Evolutionary conservation across 1,140 invertebrate species (phyloP).

Genomic region (Armadillidium nasatum): DNA sequence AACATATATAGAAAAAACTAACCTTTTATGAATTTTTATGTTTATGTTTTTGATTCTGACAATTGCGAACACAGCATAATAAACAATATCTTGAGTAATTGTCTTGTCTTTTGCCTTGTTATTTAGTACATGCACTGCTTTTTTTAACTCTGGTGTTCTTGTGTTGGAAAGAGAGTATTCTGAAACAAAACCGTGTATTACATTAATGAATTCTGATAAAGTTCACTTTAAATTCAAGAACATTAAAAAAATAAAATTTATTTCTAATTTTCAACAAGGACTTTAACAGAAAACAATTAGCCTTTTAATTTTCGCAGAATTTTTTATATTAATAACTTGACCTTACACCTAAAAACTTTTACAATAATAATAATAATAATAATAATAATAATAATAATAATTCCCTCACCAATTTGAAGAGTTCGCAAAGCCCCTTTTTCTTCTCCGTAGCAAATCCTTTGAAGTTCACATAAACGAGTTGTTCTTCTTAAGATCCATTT

Average conservation of each 20-base stretch:
- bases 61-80: constrained; percentile 62
- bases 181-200: not conserved
- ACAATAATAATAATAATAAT: too few relatives aligned
- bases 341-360: too few relatives aligned
- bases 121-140: constrained; percentile 4
- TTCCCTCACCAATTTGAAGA: constrained; percentile 68
- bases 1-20: too few relatives aligned
- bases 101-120: constrained; percentile 25
- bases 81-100: constrained; percentile 51
- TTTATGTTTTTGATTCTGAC: constrained; percentile 73
- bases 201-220: too few relatives aligned
- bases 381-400: too few relatives aligned
- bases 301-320: too few relatives aligned
- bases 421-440: constrained; percentile 64
- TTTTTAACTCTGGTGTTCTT: constrained; percentile 13
- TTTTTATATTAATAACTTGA: too few relatives aligned
- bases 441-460: constrained; percentile 84
- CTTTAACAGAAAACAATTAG: too few relatives aligned
- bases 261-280: too few relatives aligned
- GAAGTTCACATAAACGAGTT: constrained; percentile 81
- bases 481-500: constrained; percentile 84
- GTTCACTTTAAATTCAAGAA: too few relatives aligned
- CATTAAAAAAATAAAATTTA: too few relatives aligned
- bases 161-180: not conserved
- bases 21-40: constrained; percentile 69